Evolutionary conservation across 2,797 vertebrate species (phyloP).

Genomic region (Australoheros facetus): DNA sequence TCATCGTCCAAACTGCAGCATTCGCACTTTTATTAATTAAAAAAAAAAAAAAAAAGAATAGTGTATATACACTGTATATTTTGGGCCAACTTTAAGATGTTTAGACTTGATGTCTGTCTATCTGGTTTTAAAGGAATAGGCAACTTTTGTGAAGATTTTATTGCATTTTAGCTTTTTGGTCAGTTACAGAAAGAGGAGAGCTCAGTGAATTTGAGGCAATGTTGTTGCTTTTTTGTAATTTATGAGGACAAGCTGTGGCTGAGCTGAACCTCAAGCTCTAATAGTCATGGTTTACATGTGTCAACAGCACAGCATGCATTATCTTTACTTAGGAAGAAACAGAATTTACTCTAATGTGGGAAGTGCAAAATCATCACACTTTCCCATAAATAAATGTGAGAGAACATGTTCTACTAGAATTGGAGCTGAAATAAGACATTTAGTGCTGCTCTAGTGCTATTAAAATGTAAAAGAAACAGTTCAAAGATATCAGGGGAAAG

Average conservation of each 20-base stretch:
- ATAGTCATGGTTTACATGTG: not conserved
- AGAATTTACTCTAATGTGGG: not conserved
- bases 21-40: too few species aligned
- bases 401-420: not conserved
- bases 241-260: not conserved
- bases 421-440: not conserved
- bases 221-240: not conserved
- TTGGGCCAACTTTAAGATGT: not conserved
- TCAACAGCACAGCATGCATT: not conserved
- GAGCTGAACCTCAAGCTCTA: not conserved
- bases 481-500: not conserved
- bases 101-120: too few species aligned
- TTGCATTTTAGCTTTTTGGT: too few species aligned
- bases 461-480: not conserved
- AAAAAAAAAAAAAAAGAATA: too few species aligned
- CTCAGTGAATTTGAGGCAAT: not conserved
- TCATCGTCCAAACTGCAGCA: too few species aligned
- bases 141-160: too few species aligned
- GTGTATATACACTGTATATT: too few species aligned
- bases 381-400: not conserved
- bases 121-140: too few species aligned
- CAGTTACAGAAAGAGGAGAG: not conserved
- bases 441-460: not conserved
- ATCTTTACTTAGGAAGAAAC: not conserved
- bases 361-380: constrained; percentile 1